Evolutionary conservation across 2,888 invertebrate species (phyloP).

Genomic region (Pogonocherus hispidulus): DNA sequence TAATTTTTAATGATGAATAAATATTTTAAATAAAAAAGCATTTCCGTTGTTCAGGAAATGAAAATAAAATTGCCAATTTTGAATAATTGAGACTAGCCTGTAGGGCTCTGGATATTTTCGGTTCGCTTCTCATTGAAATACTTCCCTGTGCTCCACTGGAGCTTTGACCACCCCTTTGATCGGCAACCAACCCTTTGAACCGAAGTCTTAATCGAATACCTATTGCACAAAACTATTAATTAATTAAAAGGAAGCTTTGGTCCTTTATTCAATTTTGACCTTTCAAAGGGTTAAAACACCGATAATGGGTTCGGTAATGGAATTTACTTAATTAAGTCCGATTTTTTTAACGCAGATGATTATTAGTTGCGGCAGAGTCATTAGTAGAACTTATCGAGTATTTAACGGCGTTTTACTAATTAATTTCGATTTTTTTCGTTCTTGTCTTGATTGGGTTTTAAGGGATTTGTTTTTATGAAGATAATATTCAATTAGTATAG

Average conservation of each 20-base stretch:
- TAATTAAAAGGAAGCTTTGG: constrained; percentile 47
- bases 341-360: constrained; percentile 28
- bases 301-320: constrained; percentile 44
- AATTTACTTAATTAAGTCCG: constrained; percentile 38
- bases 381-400: constrained; percentile 30
- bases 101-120: too few species aligned
- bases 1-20: too few species aligned
- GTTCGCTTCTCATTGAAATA: too few species aligned
- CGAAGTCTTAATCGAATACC: constrained; percentile 44
- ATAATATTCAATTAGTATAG: constrained; percentile 23
- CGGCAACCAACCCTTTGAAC: constrained; percentile 38
- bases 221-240: constrained; percentile 39
- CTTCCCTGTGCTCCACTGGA: constrained; percentile 8
- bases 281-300: constrained; percentile 48
- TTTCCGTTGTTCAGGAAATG: too few species aligned
- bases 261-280: constrained; percentile 52
- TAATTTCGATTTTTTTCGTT: constrained; percentile 25
- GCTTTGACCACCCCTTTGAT: constrained; percentile 41
- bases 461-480: constrained; percentile 13
- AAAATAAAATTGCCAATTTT: too few species aligned
- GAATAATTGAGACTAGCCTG: too few species aligned
- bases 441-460: constrained; percentile 21
- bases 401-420: constrained; percentile 33
- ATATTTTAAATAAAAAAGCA: too few species aligned
- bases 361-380: constrained; percentile 24